These are phyloP conservation scores for Ctenoplectra terminalis DNA, from an alignment of 1,140 invertebrate species.

Conservation along the genomic window DNA sequence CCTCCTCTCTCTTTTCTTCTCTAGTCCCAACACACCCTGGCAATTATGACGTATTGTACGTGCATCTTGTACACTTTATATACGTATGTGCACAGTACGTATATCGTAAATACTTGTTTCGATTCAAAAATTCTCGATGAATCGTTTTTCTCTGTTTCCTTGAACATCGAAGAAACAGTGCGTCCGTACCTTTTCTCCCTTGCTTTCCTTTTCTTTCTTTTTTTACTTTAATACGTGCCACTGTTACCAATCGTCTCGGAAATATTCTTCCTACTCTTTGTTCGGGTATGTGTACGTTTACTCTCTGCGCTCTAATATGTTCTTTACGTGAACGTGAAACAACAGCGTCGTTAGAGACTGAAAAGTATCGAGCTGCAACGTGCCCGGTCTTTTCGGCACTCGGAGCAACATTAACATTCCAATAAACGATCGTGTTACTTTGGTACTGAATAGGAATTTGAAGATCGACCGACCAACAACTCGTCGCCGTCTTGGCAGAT, in stretches of 20 bases:
- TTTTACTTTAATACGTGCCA: slow-evolving; percentile 9
- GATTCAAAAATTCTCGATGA: not conserved
- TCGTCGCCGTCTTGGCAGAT: not conserved
- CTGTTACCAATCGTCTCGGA: slow-evolving; percentile 2
- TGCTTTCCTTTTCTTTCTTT: not conserved
- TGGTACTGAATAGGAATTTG: not conserved
- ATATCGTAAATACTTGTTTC: slow-evolving; percentile 8
- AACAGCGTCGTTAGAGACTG: not conserved
- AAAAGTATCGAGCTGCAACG: not conserved
- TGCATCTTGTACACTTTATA: not conserved
- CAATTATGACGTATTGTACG: not conserved
- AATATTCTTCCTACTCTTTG: slow-evolving; percentile 7
- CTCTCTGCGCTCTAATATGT: not conserved
- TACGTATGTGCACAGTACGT: not conserved
- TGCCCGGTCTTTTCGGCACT: not conserved
- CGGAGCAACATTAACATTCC: slow-evolving; percentile 1
- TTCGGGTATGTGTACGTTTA: not conserved
- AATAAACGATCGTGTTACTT: slow-evolving; percentile 9
- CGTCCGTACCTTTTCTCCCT: not conserved
- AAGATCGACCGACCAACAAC: not conserved
- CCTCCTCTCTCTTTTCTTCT: not conserved
- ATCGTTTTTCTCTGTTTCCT: slow-evolving; percentile 21
- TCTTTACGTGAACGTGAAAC: not conserved
- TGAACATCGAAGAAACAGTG: slow-evolving; percentile 17
- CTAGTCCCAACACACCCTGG: slow-evolving; percentile 3